A percentile compares a stretch with the other conserved stretches of the same genome.
These are phyloP conservation scores for Cynoglossus semilaevis DNA, from an alignment of 2,113 vertebrate genomes.

Conservation along the genomic window DNA sequence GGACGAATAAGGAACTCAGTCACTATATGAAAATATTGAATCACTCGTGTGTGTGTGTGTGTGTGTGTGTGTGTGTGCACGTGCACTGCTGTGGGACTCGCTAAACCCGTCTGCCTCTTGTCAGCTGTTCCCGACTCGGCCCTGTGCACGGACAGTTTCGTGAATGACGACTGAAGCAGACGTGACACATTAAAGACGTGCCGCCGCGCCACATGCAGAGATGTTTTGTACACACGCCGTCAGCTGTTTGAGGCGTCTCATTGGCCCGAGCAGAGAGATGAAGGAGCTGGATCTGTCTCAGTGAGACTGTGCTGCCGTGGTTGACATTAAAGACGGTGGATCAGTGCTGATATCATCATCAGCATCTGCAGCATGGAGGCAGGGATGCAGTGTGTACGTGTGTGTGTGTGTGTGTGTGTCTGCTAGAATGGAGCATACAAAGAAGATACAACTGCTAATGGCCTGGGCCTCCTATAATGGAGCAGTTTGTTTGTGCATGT, in stretches of 20 bases:
- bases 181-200: constrained; percentile 10
- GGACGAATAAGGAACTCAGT: too few relatives aligned
- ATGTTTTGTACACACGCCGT: constrained; percentile 3
- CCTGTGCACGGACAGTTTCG: constrained; percentile 35
- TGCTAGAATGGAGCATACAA: constrained; percentile 36
- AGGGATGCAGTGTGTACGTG: constrained; percentile 4
- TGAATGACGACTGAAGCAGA: constrained; percentile 15
- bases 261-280: constrained; percentile 3
- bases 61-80: background rate
- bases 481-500: constrained; percentile 23
- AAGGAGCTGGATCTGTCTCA: constrained; percentile 14
- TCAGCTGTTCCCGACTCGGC: constrained; percentile 32
- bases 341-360: constrained; percentile 1
- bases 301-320: background rate
- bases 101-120: background rate
- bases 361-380: constrained; percentile 44
- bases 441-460: constrained; percentile 67
- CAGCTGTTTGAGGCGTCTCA: constrained; percentile 41
- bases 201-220: constrained; percentile 11
- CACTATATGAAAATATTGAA: background rate
- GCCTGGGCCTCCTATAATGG: constrained; percentile 61
- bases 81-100: constrained; percentile 1
- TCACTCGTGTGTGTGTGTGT: background rate
- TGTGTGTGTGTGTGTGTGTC: constrained; percentile 17
- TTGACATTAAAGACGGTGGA: constrained; percentile 23